Percentiles rank a stretch among this genome's conserved stretches.
Conservation (phyloP, 2,797 vertebrate species). For the Podargus strigoides region DNA sequence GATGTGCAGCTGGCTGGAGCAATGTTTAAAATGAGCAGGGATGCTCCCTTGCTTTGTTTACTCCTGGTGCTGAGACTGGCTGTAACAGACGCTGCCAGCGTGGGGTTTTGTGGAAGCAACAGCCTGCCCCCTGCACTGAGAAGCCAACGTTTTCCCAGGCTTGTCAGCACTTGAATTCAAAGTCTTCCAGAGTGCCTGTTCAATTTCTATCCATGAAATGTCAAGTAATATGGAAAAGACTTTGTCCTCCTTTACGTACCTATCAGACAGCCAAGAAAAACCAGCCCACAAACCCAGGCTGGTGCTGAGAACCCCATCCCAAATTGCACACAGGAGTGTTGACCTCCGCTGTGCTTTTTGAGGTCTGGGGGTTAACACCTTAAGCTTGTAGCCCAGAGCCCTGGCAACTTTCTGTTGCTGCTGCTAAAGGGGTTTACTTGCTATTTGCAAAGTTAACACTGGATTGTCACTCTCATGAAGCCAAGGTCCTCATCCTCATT, state of each 20-base stretch:
- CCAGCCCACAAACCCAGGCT: background rate
- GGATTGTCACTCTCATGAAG: background rate
- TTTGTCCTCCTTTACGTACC: background rate
- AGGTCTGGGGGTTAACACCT: background rate
- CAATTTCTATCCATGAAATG: background rate
- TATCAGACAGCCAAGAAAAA: background rate
- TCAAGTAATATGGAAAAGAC: background rate
- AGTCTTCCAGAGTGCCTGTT: background rate
- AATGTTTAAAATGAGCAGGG: background rate
- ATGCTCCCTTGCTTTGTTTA: background rate
- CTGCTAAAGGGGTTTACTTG: background rate
- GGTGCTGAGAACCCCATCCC: background rate
- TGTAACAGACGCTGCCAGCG: background rate
- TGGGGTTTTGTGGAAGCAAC: background rate
- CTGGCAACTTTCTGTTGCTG: background rate
- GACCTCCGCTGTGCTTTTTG: background rate
- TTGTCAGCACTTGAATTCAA: background rate
- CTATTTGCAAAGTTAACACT: background rate
- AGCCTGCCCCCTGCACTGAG: rapidly evolving
- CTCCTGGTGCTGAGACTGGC: background rate
- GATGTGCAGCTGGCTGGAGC: background rate
- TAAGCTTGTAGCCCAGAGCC: background rate
- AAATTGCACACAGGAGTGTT: background rate
- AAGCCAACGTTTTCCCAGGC: background rate
- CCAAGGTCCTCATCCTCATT: background rate